Percentiles rank a stretch among this genome's conserved stretches.
Evolutionary conservation across 1,140 invertebrate genomes (phyloP).

Genomic region (Megalopta genalis): DNA sequence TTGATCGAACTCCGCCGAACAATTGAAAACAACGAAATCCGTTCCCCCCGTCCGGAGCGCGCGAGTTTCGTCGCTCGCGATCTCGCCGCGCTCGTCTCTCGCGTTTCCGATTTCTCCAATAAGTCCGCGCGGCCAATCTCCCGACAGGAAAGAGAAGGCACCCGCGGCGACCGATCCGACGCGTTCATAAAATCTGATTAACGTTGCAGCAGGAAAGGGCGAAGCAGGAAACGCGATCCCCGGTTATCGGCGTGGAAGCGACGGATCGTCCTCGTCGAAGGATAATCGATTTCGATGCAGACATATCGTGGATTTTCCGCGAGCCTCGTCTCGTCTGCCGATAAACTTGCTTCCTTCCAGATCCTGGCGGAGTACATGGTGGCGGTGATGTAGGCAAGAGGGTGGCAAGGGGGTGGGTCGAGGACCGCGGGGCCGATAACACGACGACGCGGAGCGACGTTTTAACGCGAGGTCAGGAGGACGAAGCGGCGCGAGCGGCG

Average conservation of each 20-base stretch:
- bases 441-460: slow-evolving; percentile 58
- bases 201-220: background rate
- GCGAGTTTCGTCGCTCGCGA: no score
- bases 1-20: no score
- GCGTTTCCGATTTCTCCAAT: no score
- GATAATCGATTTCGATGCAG: slow-evolving; percentile 56
- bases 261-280: slow-evolving; percentile 20
- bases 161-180: background rate
- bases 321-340: slow-evolving; percentile 51
- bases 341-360: slow-evolving; percentile 40
- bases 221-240: background rate
- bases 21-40: no score
- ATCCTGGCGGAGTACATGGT: no score
- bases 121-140: no score
- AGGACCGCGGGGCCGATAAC: slow-evolving; percentile 46
- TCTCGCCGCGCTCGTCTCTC: no score
- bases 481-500: slow-evolving; percentile 46
- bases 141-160: no score
- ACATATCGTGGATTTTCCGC: slow-evolving; percentile 56
- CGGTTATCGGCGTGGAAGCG: slow-evolving; percentile 17
- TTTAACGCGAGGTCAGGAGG: slow-evolving; percentile 57
- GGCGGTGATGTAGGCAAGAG: no score
- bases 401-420: background rate
- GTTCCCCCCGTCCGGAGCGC: no score
- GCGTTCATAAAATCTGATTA: slow-evolving; percentile 22